Conservation (phyloP, 2,797 vertebrate species). For the Rallus crepitans region DNA sequence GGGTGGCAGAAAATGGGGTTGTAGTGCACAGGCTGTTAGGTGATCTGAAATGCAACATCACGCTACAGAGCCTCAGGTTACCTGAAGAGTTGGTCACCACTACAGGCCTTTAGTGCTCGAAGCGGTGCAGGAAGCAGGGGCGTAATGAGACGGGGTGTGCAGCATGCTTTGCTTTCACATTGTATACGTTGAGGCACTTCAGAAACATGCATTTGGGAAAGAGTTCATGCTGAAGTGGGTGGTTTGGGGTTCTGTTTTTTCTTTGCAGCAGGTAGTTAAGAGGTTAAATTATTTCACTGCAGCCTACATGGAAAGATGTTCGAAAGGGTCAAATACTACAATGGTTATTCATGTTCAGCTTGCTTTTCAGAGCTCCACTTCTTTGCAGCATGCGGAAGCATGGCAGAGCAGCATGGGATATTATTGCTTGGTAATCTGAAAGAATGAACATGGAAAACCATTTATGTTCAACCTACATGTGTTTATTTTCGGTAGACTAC, state of each 20-base stretch:
- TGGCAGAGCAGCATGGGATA: slow-evolving; percentile 81
- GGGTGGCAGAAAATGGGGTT: not conserved
- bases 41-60: not conserved
- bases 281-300: not conserved
- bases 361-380: slow-evolving; percentile 78
- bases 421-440: slow-evolving; percentile 72
- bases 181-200: not conserved
- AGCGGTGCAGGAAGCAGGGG: not conserved
- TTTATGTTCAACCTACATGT: slow-evolving; percentile 82
- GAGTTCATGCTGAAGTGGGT: not conserved
- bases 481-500: slow-evolving; percentile 83
- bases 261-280: not conserved
- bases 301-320: slow-evolving; percentile 58
- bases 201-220: not conserved
- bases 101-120: not conserved
- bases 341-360: slow-evolving; percentile 85
- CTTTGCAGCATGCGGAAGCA: slow-evolving; percentile 81
- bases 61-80: not conserved
- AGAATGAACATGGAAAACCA: slow-evolving; percentile 86
- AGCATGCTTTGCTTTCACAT: not conserved
- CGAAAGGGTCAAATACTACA: slow-evolving; percentile 83
- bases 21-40: not conserved
- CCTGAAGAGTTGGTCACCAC: not conserved
- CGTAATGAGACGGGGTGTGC: not conserved
- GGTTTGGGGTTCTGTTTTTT: not conserved